Conservation (phyloP, 2,113 vertebrate genomes). For the Caranx melampygus region DNA sequence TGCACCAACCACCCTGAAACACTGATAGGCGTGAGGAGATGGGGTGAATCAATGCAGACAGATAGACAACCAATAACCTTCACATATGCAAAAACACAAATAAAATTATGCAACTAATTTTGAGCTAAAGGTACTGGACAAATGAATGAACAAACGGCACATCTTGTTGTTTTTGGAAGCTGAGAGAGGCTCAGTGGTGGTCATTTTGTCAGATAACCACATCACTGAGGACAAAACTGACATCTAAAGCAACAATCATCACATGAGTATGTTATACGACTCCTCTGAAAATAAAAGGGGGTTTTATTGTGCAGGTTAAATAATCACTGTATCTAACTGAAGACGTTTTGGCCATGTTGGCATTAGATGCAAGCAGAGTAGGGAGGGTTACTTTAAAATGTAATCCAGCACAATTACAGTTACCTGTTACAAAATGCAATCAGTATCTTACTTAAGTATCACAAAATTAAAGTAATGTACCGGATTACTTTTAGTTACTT, state of each 20-base stretch:
- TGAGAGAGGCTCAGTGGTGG: no score
- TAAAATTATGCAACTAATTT: constrained; percentile 1
- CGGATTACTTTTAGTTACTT: no score
- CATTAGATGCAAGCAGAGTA: no score
- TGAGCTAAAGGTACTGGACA: background rate
- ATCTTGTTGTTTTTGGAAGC: no score
- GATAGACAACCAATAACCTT: constrained; percentile 22
- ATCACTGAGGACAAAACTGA: background rate
- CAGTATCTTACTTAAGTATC: no score
- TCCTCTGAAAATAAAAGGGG: background rate
- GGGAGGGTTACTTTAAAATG: no score
- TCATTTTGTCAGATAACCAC: constrained; percentile 9
- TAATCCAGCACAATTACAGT: no score
- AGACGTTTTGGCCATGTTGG: no score
- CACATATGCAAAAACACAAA: constrained; percentile 5
- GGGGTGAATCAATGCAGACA: constrained; percentile 37
- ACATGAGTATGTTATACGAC: background rate
- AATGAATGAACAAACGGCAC: constrained; percentile 12
- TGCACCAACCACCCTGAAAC: constrained; percentile 62
- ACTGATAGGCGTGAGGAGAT: constrained; percentile 51
- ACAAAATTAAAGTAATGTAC: no score
- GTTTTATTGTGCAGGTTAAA: background rate
- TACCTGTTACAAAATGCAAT: no score
- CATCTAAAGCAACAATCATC: background rate
- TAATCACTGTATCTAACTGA: no score